Percentiles rank a stretch among this genome's conserved stretches.
phyloP scores from a whole-genome alignment of 2,113 vertebrate species.

The Gymnarchus niloticus region DNA sequence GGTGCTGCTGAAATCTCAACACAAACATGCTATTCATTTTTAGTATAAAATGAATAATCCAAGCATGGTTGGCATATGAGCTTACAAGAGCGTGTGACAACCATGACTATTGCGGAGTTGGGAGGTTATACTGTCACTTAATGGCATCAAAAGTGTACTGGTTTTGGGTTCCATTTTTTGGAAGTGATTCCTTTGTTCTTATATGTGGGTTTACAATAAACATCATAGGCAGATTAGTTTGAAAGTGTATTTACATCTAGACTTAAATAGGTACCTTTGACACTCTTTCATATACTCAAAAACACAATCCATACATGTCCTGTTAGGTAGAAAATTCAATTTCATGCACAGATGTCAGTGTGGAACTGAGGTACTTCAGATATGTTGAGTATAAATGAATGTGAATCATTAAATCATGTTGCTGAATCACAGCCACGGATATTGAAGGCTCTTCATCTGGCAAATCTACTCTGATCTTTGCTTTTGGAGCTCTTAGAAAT shows the following conservation, averaged over 20 bases:
- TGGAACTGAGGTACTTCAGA: not conserved
- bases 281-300: not conserved
- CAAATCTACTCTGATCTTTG: not conserved
- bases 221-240: not conserved
- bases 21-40: not conserved
- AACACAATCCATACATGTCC: not conserved
- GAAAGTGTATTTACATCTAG: not conserved
- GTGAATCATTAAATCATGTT: not conserved
- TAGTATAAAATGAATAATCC: not conserved
- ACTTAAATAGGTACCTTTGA: not conserved
- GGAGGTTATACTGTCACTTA: not conserved
- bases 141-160: not conserved
- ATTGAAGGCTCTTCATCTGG: not conserved
- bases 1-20: not conserved
- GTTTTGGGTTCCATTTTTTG: not conserved
- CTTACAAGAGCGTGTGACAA: not conserved
- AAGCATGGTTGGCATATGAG: not conserved
- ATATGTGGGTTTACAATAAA: not conserved
- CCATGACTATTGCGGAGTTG: not conserved
- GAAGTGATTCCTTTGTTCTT: not conserved
- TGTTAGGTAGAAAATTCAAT: not conserved
- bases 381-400: not conserved
- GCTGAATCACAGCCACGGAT: not conserved
- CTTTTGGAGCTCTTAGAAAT: conserved; percentile 5
- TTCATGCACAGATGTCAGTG: not conserved